These are phyloP conservation scores for Aplysia californica DNA, from an alignment of 1,140 invertebrate species.

Conservation along the genomic window DNA sequence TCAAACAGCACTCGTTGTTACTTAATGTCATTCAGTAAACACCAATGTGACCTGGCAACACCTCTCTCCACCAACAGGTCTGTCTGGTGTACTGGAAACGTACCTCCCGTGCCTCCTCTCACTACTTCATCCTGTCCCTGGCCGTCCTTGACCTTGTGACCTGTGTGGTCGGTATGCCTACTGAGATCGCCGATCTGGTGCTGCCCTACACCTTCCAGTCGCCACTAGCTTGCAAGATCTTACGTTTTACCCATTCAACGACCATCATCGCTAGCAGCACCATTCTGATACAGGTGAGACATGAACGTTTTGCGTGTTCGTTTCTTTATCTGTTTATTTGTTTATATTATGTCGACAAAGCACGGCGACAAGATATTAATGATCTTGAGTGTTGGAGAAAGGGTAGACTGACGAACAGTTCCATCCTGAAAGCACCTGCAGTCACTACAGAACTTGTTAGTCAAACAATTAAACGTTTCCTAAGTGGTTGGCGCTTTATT, in stretches of 20 bases:
- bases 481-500: no score
- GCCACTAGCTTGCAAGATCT: conserved; percentile 55
- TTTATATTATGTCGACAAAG: no score
- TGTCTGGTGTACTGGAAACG: conserved; percentile 56
- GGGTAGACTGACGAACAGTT: no score
- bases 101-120: conserved; percentile 51
- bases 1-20: no score
- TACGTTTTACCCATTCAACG: conserved; percentile 56
- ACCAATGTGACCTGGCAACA: background rate
- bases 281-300: conserved; percentile 46
- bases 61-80: conserved; percentile 49
- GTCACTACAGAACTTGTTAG: no score
- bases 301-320: background rate
- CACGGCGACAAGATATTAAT: no score
- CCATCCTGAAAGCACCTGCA: no score
- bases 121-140: conserved; percentile 61
- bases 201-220: conserved; percentile 60
- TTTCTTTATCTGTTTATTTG: no score
- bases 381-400: no score
- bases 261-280: conserved; percentile 60
- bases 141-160: conserved; percentile 59
- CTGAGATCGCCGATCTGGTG: conserved; percentile 59
- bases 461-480: no score
- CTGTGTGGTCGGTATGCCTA: conserved; percentile 61
- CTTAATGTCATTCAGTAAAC: background rate